A percentile compares a stretch with the other conserved stretches of the same genome.
Conservation (phyloP, 2,113 vertebrate species). For the Hiodon alosoides region DNA sequence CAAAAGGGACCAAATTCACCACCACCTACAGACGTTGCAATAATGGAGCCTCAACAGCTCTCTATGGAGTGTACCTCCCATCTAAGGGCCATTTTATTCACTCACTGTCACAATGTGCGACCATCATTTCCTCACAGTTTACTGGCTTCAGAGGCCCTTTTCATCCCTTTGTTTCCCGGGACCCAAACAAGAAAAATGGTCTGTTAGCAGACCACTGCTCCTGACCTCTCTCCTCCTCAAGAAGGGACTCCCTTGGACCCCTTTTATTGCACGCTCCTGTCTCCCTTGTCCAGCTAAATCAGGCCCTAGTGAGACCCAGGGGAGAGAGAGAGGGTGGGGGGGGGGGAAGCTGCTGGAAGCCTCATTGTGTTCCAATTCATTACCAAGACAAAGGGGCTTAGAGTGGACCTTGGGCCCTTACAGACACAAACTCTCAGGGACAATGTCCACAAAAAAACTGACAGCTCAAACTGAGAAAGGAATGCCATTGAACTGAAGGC, state of each 20-base stretch:
- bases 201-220: conserved; percentile 55
- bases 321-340: conserved; percentile 43
- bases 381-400: conserved; percentile 70
- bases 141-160: conserved; percentile 74
- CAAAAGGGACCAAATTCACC: conserved; percentile 38
- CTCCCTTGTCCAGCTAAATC: conserved; percentile 68
- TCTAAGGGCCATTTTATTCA: conserved; percentile 67
- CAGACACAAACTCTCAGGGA: conserved; percentile 55
- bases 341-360: conserved; percentile 65
- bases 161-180: conserved; percentile 77
- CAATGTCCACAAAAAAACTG: conserved; percentile 64
- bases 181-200: conserved; percentile 59
- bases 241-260: conserved; percentile 54
- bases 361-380: conserved; percentile 72
- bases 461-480: conserved; percentile 71
- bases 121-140: conserved; percentile 79
- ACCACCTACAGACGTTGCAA: conserved; percentile 56
- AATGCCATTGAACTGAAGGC: conserved; percentile 63
- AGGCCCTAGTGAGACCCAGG: conserved; percentile 55
- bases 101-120: conserved; percentile 73
- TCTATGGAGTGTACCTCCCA: conserved; percentile 68
- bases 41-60: conserved; percentile 61
- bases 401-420: conserved; percentile 67
- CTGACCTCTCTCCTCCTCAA: conserved; percentile 60
- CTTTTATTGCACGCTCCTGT: conserved; percentile 64